Conservation (phyloP, 1,140 invertebrate species). For the Thaumatotibia leucotreta region DNA sequence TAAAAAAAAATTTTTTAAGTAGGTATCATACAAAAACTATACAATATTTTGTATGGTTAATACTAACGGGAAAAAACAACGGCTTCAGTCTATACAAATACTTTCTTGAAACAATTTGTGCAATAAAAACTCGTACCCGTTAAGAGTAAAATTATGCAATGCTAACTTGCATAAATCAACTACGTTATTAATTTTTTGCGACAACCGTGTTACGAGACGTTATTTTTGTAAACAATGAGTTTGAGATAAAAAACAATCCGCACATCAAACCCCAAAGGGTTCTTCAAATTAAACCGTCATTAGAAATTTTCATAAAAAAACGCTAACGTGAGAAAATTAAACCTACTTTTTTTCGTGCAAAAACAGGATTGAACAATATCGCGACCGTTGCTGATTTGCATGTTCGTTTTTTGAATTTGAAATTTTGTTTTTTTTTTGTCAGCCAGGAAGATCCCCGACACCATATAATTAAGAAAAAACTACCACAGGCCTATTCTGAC, state of each 20-base stretch:
- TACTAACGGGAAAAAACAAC: conserved; percentile 3
- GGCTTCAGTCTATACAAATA: neutral
- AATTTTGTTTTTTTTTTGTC: conserved; percentile 32
- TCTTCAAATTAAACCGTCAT: conserved; percentile 75
- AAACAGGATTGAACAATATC: conserved; percentile 41
- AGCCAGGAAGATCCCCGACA: conserved; percentile 40
- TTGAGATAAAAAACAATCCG: conserved; percentile 40
- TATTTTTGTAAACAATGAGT: conserved; percentile 69
- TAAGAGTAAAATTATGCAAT: conserved; percentile 38
- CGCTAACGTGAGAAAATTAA: conserved; percentile 75
- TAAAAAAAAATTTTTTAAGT: no score
- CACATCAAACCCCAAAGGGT: conserved; percentile 73
- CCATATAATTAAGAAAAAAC: conserved; percentile 71
- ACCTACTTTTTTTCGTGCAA: conserved; percentile 37
- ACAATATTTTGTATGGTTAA: no score
- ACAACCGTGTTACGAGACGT: conserved; percentile 70
- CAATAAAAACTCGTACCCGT: neutral
- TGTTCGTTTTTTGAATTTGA: conserved; percentile 34
- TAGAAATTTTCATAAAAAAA: conserved; percentile 63
- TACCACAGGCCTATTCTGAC: conserved; percentile 39
- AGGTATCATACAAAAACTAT: no score
- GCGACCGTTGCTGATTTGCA: conserved; percentile 68
- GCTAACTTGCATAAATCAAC: conserved; percentile 65
- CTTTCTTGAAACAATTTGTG: neutral
- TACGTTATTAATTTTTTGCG: conserved; percentile 69